Evolutionary conservation across 2,888 invertebrate genomes (phyloP).

Genomic region (Drosophila gaucha): DNA sequence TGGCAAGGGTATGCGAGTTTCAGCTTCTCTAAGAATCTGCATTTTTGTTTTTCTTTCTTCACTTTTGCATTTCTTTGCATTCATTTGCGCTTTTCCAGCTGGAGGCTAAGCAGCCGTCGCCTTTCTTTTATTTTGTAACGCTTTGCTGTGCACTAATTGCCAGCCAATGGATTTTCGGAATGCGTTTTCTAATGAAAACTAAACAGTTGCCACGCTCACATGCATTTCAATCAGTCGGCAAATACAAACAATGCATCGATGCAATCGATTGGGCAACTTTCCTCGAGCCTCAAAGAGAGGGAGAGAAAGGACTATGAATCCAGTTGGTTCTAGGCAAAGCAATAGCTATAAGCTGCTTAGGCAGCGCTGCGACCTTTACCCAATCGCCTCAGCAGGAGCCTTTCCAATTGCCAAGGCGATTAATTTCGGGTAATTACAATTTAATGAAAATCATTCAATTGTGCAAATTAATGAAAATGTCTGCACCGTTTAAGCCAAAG

Average conservation of each 20-base stretch:
- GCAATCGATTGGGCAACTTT: conserved; percentile 14
- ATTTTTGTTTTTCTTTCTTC: neutral
- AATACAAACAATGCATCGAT: conserved; percentile 28
- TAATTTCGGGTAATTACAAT: conserved; percentile 69
- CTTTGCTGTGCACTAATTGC: conserved; percentile 28
- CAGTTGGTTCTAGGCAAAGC: conserved; percentile 6
- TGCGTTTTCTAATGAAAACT: conserved; percentile 38
- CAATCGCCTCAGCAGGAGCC: conserved; percentile 9
- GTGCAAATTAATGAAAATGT: conserved; percentile 73
- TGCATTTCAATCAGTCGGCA: conserved; percentile 38
- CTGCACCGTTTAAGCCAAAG: conserved; percentile 39
- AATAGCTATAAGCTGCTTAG: conserved; percentile 43
- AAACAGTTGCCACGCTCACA: conserved; percentile 34
- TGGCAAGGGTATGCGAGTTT: neutral
- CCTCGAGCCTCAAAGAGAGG: conserved; percentile 1
- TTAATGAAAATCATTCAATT: conserved; percentile 77
- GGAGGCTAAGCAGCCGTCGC: conserved; percentile 22
- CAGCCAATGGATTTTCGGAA: conserved; percentile 9
- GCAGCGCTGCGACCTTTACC: conserved; percentile 6
- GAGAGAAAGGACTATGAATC: neutral
- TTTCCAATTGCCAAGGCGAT: conserved; percentile 63
- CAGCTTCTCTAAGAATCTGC: neutral
- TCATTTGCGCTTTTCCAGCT: conserved; percentile 13
- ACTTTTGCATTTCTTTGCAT: conserved; percentile 2
- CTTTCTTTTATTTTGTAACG: conserved; percentile 10